Evolutionary conservation across 2,888 invertebrate species (phyloP).

Genomic region (Oithona nana): DNA sequence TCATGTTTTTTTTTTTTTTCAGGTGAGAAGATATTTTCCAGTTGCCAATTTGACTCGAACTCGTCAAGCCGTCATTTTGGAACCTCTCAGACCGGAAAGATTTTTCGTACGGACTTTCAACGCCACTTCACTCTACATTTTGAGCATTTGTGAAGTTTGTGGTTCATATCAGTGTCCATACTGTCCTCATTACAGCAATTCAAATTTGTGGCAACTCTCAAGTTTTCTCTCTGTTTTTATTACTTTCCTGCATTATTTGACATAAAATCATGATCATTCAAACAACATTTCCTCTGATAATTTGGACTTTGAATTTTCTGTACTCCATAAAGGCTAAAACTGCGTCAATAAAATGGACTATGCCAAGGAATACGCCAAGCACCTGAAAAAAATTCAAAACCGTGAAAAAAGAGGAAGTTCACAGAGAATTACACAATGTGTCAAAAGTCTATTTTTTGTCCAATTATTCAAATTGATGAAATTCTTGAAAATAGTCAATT

Average conservation of each 20-base stretch:
- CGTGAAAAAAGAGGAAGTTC: too few species aligned
- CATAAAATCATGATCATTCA: too few species aligned
- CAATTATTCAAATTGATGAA: too few species aligned
- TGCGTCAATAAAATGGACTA: not conserved
- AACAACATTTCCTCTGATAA: not conserved
- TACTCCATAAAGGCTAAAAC: not conserved
- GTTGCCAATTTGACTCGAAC: conserved; percentile 36
- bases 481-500: too few species aligned
- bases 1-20: not conserved
- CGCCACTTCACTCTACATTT: conserved; percentile 26
- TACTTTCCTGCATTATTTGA: not conserved
- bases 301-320: not conserved
- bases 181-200: conserved; percentile 26
- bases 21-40: conserved; percentile 14
- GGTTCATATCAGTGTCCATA: conserved; percentile 34
- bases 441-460: too few species aligned
- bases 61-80: conserved; percentile 34
- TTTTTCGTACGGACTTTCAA: conserved; percentile 23
- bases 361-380: not conserved
- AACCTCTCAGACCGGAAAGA: conserved; percentile 24
- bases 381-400: too few species aligned
- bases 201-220: too few species aligned
- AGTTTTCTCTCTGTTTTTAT: not conserved
- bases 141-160: conserved; percentile 33
- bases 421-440: too few species aligned